Base-by-base conservation (phyloP, 2,888 invertebrate genomes). In the Drosophila macrothrix region DNA sequence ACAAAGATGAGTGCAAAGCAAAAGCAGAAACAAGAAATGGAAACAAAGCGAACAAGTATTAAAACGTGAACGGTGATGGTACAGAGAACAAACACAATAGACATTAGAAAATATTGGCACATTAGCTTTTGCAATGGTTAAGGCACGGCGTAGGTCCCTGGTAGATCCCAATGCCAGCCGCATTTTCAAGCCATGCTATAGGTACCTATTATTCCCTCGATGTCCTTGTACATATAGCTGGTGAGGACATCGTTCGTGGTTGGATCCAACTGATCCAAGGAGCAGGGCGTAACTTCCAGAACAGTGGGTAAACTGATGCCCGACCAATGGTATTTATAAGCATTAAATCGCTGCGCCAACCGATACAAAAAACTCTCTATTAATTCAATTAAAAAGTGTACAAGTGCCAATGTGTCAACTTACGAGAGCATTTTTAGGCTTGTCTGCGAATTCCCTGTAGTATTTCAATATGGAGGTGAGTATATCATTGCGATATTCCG, bases 251-350 rank as follows among this genome's bases (percentile, higher is more conserved):
- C 95, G 91, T 97, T 97, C 2, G 97, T 97, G 0, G 97, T 96
- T 2, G 97, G 96, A 93, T 99, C 98, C 69, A 98, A 93, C 93
- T 99, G 99, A 92, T 99, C 97, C 65, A 99, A 93, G 35, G 98
- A 97, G 92, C 97, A 97, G 0, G 97, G 96, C n/a, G 97, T 97
- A 3, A 99, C 97, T 94, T 99, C 98, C 72, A 99, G 94, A 31
- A 97, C 95, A 25, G 98, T 95, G 0, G 98, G 98, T 50, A 98
- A 94, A 75, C 97, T 95, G 41, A 96, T 97, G 62, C 98, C 98
- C 55, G 98, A 98, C 99, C 99, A 99, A 91, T 99, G 99, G 91
- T 98, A 96, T 94, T 99, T 99, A 93, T 97, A 97, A 7, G 97
- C 98, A 94, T 97, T 96, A 93, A 96, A 98, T 90, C 96, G 95